Percentiles rank a stretch among this genome's conserved stretches.
phyloP scores from a whole-genome alignment of 2,888 invertebrate genomes.

The Synanthedon andrenaeformis region DNA sequence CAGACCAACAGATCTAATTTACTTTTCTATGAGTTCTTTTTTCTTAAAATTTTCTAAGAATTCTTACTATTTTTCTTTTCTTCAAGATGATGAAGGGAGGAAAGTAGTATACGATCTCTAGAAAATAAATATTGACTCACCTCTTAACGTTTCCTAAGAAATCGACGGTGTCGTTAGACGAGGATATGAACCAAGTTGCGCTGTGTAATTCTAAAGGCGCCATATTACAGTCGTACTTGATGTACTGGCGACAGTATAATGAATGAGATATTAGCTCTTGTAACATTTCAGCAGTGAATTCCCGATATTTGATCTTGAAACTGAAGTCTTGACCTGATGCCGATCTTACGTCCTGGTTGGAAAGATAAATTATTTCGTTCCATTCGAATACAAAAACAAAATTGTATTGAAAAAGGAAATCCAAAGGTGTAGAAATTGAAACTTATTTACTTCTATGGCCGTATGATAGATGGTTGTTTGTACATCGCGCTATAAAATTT shows the following conservation, averaged over 20 bases:
- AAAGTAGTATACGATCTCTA: neutral
- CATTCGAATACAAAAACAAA: neutral
- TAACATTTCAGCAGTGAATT: slow-evolving; percentile 91
- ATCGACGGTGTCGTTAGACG: slow-evolving; percentile 83
- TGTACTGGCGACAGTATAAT: slow-evolving; percentile 87
- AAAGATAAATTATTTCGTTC: neutral
- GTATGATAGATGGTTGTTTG: too few species aligned
- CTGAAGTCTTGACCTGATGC: slow-evolving; percentile 84
- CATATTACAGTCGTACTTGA: slow-evolving; percentile 91
- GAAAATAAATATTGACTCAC: slow-evolving; percentile 31
- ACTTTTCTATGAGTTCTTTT: neutral
- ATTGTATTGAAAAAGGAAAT: neutral
- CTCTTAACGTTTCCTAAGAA: slow-evolving; percentile 86
- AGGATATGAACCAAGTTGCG: slow-evolving; percentile 90
- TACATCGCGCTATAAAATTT: too few species aligned
- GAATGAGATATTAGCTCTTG: slow-evolving; percentile 92
- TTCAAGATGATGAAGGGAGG: neutral
- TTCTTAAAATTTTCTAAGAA: neutral
- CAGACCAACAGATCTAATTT: neutral
- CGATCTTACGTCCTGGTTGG: slow-evolving; percentile 79
- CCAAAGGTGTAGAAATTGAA: too few species aligned
- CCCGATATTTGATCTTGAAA: slow-evolving; percentile 87
- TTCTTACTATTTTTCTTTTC: neutral
- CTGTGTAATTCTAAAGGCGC: slow-evolving; percentile 89
- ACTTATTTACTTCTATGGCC: too few species aligned